Base-by-base conservation (phyloP, 2,888 invertebrate genomes). In the Conops quadrifasciatus region DNA sequence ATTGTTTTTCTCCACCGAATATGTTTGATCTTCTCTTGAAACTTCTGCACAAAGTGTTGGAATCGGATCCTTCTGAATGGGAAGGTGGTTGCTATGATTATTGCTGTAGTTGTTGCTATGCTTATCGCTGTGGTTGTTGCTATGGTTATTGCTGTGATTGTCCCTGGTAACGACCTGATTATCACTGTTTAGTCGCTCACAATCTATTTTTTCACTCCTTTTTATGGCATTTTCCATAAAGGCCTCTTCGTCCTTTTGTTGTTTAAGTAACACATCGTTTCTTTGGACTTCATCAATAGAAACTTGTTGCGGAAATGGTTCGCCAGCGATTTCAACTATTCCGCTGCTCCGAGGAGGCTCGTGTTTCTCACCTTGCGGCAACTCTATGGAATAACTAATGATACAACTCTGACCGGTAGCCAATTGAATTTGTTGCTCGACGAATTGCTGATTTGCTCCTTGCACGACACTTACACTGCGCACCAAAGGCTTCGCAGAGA, bases 361-460 rank as follows among this genome's bases (percentile, higher is more conserved):
- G 9, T 13, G 2, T 58, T 24, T 28, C 16, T 63, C 5, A 49
- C 15, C n/a, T 21, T 19, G 19, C 15, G 67, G 67, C 13, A 60
- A 9, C 26, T 60, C 68, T 30, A 51, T 47, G 5, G 62, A 51
- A 24, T 51, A 68, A 16, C 68, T 68, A 2, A 68, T 68, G 26
- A 47, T 68, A 3, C 19, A 7, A 11, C 30, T 62, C 15, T 51
- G 60, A 30, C 62, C 68, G 2, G 19, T n/a, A 49, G 36, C 68
- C 36, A 68, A 21, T 36, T 49, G 24, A 24, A 62, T 43, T 30
- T 60, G 19, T 16, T 68, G 45, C 45, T 67, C 36, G 0, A 62
- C 43, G n/a, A 62, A 21, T 9, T 49, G 21, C 51, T 36, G 4
- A 19, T 13, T 11, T 36, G 24, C 1, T 58, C 19, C 16, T 3